phyloP scores from a whole-genome alignment of 2,888 invertebrate species.

The Drepana falcataria region DNA sequence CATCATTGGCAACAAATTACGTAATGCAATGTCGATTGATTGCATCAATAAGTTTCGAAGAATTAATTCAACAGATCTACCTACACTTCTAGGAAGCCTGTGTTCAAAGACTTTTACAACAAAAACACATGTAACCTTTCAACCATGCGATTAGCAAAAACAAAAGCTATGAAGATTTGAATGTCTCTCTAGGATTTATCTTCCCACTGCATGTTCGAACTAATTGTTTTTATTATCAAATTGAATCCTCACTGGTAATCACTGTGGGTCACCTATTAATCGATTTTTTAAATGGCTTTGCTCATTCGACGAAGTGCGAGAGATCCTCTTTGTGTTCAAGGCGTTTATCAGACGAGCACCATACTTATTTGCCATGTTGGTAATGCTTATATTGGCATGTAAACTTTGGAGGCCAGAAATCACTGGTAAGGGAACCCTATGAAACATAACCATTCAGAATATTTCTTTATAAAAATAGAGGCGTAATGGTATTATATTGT shows the following conservation, averaged over 20 bases:
- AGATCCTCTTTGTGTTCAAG: no score
- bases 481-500: conserved; percentile 29
- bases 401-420: conserved; percentile 10
- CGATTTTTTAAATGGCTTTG: no score
- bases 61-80: neutral
- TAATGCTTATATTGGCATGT: no score
- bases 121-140: neutral
- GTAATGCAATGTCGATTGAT: neutral
- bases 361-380: no score
- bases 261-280: no score
- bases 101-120: neutral
- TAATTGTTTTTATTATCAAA: no score
- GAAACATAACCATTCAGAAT: conserved; percentile 20
- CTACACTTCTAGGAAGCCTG: neutral
- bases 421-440: conserved; percentile 19
- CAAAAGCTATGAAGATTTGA: neutral
- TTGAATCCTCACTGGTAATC: no score
- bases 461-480: conserved; percentile 24
- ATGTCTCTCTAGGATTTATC: neutral
- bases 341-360: no score
- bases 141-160: neutral
- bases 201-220: no score
- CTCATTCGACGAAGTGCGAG: no score
- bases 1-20: neutral
- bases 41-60: neutral